phyloP scores from a whole-genome alignment of 2,797 vertebrate species.

The Sphenodon punctatus region DNA sequence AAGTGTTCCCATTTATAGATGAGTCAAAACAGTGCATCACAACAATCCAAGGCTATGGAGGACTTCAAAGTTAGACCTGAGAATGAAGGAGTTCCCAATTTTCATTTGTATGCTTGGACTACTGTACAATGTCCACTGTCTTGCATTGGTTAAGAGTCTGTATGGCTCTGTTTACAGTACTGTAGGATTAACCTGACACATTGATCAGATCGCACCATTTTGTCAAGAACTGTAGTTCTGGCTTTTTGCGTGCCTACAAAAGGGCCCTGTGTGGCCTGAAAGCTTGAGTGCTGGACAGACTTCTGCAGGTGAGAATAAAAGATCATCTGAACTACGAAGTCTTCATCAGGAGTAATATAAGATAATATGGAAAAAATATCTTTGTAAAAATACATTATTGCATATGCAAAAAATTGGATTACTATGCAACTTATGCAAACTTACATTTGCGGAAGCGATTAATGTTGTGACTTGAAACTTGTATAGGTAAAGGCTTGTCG shows the following conservation, averaged over 20 bases:
- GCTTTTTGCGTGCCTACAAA: too few species aligned
- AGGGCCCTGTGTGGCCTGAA: too few species aligned
- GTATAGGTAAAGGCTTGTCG: background rate
- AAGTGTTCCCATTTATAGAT: background rate
- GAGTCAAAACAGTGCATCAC: too few species aligned
- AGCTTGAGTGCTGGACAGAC: too few species aligned
- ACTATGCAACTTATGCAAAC: background rate
- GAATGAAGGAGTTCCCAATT: background rate
- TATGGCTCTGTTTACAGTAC: too few species aligned
- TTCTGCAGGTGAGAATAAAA: too few species aligned
- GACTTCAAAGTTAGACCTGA: background rate
- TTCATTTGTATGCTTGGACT: background rate
- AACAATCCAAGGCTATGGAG: background rate
- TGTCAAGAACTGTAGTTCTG: too few species aligned
- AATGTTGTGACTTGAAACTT: background rate
- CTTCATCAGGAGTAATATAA: too few species aligned
- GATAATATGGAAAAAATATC: background rate
- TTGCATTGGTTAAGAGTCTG: too few species aligned
- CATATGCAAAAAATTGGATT: background rate
- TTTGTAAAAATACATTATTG: background rate
- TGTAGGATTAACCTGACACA: background rate
- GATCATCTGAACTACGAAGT: too few species aligned
- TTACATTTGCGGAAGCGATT: background rate
- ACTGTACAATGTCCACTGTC: rapidly evolving
- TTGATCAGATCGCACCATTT: too few species aligned